phyloP scores from a whole-genome alignment of 2,113 vertebrate genomes.

The Brevimyrus niger region DNA sequence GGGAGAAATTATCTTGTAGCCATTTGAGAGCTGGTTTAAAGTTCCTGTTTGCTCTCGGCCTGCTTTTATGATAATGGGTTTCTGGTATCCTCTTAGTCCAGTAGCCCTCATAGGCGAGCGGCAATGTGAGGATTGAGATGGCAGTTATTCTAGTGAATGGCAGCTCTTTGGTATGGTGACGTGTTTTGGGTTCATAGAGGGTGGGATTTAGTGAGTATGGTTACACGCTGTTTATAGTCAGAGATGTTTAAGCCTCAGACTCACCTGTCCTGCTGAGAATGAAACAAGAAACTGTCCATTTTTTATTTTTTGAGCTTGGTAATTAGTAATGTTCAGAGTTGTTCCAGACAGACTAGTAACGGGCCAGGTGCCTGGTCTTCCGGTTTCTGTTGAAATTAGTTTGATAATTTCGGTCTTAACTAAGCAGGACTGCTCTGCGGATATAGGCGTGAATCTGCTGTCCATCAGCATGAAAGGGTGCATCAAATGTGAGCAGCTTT shows the following conservation, averaged over 20 bases:
- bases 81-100: not conserved
- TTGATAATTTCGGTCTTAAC: not conserved
- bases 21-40: not conserved
- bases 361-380: not conserved
- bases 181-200: not conserved
- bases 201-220: not conserved
- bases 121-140: not conserved
- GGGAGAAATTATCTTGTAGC: not conserved
- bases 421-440: not conserved
- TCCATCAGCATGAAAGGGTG: not conserved
- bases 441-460: not conserved
- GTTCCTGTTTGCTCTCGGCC: not conserved
- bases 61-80: not conserved
- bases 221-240: not conserved
- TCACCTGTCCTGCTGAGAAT: not conserved
- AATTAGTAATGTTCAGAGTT: not conserved
- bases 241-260: not conserved
- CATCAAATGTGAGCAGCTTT: not conserved
- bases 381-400: not conserved
- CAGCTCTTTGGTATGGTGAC: not conserved
- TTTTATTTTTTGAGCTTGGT: not conserved
- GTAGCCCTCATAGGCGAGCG: not conserved
- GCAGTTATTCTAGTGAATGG: not conserved
- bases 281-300: not conserved
- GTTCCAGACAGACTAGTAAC: not conserved